Base-by-base conservation (phyloP, 2,113 vertebrate genomes). In the Halichoeres trimaculatus region DNA sequence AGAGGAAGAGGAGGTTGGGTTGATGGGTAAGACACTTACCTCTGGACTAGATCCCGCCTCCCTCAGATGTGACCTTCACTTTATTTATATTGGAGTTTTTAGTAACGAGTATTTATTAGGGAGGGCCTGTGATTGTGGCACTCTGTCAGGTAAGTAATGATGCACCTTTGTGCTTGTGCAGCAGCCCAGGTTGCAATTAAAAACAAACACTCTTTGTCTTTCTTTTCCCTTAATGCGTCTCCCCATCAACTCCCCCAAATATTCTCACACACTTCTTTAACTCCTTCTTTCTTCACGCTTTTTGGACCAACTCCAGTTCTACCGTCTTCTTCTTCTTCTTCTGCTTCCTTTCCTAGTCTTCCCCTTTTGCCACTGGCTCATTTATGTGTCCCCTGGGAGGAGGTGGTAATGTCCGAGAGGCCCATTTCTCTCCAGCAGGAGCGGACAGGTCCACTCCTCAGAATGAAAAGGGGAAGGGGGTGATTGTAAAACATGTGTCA, bases 401-500 rank as follows among this genome's bases (percentile, higher is more conserved):
- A 80, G 85, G 84, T 78, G 90, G 92, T 92, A 91, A 93, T 92
- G 91, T 92, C 90, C 87, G 79, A 90, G 86, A 90, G 87, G 80
- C 90, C 86, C 85, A 92, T 92, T 92, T 92, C 88, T 92, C 89
- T 90, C 81, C 78, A 74, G 87, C 88, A 80, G 82, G 84, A 88
- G 76, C 68, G 83, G 91, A 91, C 87, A 88, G 85, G 89, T 92
- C 91, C 88, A 89, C 91, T 90, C 87, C 86, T 90, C 84, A 70
- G 78, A 89, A 90, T 89, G 89, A 91, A 88, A 90, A 86, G 85
- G 87, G 85, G 76, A 81, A 78, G 88, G 88, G 87, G 88, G 83
- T 80, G 90, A 91, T 91, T 89, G 90, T 91, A 91, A 93, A 92
- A 91, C 92, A 92, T 91, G 91, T 90, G 89, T 92, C 87, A 91